These are phyloP conservation scores for Tragelaphus buxtoni DNA, from an alignment of 2,113 vertebrate genomes.

Conservation along the genomic window DNA sequence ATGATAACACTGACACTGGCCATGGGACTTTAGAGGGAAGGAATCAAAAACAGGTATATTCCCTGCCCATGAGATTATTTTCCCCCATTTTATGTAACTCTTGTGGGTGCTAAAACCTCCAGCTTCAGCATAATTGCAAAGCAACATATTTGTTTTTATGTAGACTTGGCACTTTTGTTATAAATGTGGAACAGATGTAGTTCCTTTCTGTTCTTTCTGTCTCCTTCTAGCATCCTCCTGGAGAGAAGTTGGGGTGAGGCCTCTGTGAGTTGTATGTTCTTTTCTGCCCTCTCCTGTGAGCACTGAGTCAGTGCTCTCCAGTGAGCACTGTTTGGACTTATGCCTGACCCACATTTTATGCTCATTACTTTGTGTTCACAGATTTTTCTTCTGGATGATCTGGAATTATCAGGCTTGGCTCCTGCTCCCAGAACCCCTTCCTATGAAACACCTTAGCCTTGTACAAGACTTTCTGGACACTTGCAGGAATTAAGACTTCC, in stretches of 20 bases:
- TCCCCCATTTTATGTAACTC: not conserved
- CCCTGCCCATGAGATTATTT: not conserved
- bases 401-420: not conserved
- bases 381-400: not conserved
- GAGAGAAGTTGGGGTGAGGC: not conserved
- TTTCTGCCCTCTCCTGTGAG: not conserved
- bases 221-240: not conserved
- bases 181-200: not conserved
- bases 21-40: not conserved
- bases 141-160: constrained; percentile 14
- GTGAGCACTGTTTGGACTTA: not conserved
- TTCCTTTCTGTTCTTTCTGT: not conserved
- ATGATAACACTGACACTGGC: not conserved
- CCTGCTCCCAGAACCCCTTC: not conserved
- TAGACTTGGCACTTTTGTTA: constrained; percentile 14
- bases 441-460: not conserved
- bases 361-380: not conserved
- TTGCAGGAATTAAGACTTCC: not conserved
- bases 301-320: not conserved
- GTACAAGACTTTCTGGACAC: not conserved
- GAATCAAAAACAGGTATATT: not conserved
- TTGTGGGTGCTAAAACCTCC: not conserved
- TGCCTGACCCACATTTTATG: not conserved
- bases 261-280: not conserved
- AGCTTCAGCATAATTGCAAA: not conserved